Evolutionary conservation across 1,140 invertebrate genomes (phyloP), one percentile per base, ranked within the genome.

Genomic region (Diprion similis): DNA sequence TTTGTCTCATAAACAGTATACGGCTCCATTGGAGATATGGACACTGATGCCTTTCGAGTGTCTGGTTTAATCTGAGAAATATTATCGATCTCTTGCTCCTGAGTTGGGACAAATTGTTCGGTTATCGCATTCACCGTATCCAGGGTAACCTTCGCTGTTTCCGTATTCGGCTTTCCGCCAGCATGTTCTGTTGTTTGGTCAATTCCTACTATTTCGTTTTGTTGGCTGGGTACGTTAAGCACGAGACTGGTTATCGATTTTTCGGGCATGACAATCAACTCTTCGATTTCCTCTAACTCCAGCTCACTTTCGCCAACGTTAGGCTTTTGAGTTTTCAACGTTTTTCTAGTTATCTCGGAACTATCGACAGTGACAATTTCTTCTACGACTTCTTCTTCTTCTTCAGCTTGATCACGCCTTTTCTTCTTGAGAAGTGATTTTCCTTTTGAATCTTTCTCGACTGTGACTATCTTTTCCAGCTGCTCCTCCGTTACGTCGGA

Each of bases 1-100:
- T 90, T 89, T 48, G 90, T 89, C 89, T 94, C 91, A 7, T 85
- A 90, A 19, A 90, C 90, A 75, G 91, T 85, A 79, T 91, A 89
- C 6, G 92, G 87, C 81, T 93, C 91, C 9, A 90, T 78, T 45
- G 90, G 84, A 73, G 90, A 89, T 45, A 93, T 80, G 24, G 88
- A 87, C 64, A 90, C 78, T 47, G 87, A 89, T 19, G 91, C 91
- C 74, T 79, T 83, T 70, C 79, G 79, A 75, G 79, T 82, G 37
- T 83, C 72, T 45, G 86, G 85, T 75, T 88, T 87, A 6, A 83
- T 76, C 11, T 81, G 75, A 71, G 82, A 74, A 8, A 90, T 83
- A 1, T 84, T 75, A 70, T 87, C 81, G 59, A 85, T 81, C 85
- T 92, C 91, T 80, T 89, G 90, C 79, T 93, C 91, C 77, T 91